Evolutionary conservation across 2,797 vertebrate genomes (phyloP).

Genomic region (Gymnodraco acuticeps): DNA sequence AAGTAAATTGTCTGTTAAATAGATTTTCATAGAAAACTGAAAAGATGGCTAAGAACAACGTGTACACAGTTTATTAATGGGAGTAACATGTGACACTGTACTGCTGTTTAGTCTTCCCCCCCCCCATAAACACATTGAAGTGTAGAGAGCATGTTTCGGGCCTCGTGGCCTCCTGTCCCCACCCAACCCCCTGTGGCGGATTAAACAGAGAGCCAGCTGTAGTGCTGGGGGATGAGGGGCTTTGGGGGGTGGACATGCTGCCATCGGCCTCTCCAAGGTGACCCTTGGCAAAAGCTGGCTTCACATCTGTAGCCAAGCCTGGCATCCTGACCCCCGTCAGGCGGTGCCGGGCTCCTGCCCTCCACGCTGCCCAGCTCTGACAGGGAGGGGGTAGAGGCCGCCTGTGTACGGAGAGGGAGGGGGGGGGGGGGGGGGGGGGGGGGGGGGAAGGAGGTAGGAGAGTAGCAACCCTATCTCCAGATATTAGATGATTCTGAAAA

Average conservation of each 20-base stretch:
- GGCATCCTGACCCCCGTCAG: slow-evolving; percentile 71
- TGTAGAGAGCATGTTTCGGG: slow-evolving; percentile 2
- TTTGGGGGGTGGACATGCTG: slow-evolving; percentile 43
- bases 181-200: slow-evolving; percentile 49
- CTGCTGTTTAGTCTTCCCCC: neutral
- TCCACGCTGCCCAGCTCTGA: slow-evolving; percentile 41
- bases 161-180: slow-evolving; percentile 11
- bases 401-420: slow-evolving; percentile 15
- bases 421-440: neutral
- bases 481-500: slow-evolving; percentile 1
- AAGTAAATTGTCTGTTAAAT: neutral
- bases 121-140: slow-evolving; percentile 14
- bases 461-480: neutral
- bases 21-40: neutral
- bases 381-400: slow-evolving; percentile 16
- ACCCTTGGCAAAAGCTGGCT: slow-evolving; percentile 70
- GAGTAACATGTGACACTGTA: neutral
- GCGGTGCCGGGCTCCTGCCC: slow-evolving; percentile 67
- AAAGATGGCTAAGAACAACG: neutral
- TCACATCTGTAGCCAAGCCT: slow-evolving; percentile 71
- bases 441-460: neutral
- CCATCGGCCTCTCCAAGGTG: slow-evolving; percentile 74
- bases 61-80: neutral
- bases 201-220: slow-evolving; percentile 73
- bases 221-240: slow-evolving; percentile 24